Base-by-base conservation (phyloP, 2,113 vertebrate species). In the Fulica atra region DNA sequence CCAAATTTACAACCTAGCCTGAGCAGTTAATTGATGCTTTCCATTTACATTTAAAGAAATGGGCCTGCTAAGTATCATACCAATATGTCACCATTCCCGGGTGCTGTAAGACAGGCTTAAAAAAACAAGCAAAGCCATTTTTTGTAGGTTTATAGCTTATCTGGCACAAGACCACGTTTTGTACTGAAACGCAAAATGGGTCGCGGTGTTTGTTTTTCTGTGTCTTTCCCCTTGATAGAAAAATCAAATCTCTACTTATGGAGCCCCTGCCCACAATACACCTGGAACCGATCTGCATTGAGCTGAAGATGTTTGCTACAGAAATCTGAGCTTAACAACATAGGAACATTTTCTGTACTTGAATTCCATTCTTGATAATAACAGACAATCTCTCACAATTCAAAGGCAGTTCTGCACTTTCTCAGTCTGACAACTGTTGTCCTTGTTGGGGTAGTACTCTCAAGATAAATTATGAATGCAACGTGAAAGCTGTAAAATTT, bases 391-490 rank as follows among this genome's bases (percentile, higher is more conserved):
- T 97, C 96, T 98, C 98, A 98, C 97, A 97, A 98, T 98, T 98
- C 98, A 97, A 96, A 98, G 95, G 97, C 97, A 97, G 97, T 97
- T 97, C 97, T 98, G 97, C 97, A 98, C 97, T 98, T 98, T 98
- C 97, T 98, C 97, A 97, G 97, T 96, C 96, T 98, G 98, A 98
- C 98, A 98, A 98, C 97, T 98, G 98, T 98, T 98, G 98, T 99
- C 98, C 98, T 98, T 98, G 98, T 98, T 98, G 98, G 98, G 98
- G 98, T 98, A 98, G 98, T 98, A 98, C 98, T 98, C 98, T 97
- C 98, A 98, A 99, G 99, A 99, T 99, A 99, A 99, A 99, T 99
- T 99, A 99, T 99, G 99, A 99, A 99, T 99, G 99, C 99, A 99
- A 99, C 95, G 97, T 99, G 99, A 98, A 99, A 99, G 99, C 99